phyloP scores from a whole-genome alignment of 2,113 vertebrate species.

The Prionailurus bengalensis region DNA sequence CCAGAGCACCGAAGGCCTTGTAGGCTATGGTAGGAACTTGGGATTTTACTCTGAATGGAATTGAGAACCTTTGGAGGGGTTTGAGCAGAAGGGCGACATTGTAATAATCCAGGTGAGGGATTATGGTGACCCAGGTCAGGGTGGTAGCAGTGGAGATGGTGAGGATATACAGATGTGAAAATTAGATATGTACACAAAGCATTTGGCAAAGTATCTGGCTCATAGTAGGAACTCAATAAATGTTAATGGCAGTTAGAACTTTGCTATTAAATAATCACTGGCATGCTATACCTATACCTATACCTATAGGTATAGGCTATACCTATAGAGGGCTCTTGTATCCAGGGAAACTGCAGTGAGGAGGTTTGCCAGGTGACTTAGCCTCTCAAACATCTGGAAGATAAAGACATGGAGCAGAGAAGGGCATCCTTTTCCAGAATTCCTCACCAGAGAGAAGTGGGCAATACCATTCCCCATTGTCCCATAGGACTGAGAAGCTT shows the following conservation, averaged over 20 bases:
- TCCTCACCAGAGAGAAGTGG: background rate
- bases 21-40: background rate
- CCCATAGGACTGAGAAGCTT: constrained; percentile 15
- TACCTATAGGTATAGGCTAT: background rate
- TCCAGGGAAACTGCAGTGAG: background rate
- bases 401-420: constrained; percentile 28
- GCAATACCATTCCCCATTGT: background rate
- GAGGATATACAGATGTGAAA: constrained; percentile 16
- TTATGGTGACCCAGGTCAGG: background rate
- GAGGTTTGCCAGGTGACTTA: background rate
- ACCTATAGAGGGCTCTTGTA: background rate
- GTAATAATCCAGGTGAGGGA: background rate
- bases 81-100: constrained; percentile 19
- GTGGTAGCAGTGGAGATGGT: background rate
- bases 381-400: background rate
- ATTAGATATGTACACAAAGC: background rate
- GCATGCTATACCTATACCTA: background rate
- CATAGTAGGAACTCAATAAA: background rate
- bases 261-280: background rate
- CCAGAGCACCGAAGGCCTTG: background rate
- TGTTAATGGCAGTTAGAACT: background rate
- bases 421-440: background rate
- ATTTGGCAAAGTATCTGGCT: constrained; percentile 26
- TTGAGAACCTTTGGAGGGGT: background rate
- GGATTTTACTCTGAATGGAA: constrained; percentile 51